A percentile compares a stretch with the other conserved stretches of the same genome.
These are phyloP conservation scores for Tetragnatha versicolor DNA, from an alignment of 1,140 invertebrate species.

Conservation along the genomic window DNA sequence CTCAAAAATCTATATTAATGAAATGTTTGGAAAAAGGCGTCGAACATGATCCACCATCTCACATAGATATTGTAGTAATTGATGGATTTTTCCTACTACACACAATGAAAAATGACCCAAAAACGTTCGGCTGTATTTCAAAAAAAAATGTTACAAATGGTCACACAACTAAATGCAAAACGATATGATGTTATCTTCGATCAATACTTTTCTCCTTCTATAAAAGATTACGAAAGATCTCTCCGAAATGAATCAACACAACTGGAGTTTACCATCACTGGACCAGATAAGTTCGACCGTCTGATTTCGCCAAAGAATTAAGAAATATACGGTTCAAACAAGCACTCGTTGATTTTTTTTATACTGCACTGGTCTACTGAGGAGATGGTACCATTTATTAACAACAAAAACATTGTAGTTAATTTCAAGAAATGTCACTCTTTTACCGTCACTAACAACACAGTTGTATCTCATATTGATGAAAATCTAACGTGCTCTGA, in stretches of 20 bases:
- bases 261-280: neutral
- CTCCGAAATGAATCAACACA: constrained; percentile 14
- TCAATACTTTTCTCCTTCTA: neutral
- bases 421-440: neutral
- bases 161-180: no score
- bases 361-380: constrained; percentile 2
- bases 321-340: no score
- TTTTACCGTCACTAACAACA: neutral
- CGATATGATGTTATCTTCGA: no score
- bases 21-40: no score
- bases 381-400: neutral
- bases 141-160: no score
- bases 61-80: no score
- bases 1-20: no score
- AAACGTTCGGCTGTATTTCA: no score
- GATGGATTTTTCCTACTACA: no score
- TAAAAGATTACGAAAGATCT: constrained; percentile 22
- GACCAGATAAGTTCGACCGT: neutral
- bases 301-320: neutral
- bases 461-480: neutral
- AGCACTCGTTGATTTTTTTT: constrained; percentile 20
- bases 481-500: neutral
- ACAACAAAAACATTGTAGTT: constrained; percentile 2
- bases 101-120: no score
- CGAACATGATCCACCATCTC: no score